Evolutionary conservation across 2,113 vertebrate species (phyloP).

Genomic region (Malaclemys terrapin): DNA sequence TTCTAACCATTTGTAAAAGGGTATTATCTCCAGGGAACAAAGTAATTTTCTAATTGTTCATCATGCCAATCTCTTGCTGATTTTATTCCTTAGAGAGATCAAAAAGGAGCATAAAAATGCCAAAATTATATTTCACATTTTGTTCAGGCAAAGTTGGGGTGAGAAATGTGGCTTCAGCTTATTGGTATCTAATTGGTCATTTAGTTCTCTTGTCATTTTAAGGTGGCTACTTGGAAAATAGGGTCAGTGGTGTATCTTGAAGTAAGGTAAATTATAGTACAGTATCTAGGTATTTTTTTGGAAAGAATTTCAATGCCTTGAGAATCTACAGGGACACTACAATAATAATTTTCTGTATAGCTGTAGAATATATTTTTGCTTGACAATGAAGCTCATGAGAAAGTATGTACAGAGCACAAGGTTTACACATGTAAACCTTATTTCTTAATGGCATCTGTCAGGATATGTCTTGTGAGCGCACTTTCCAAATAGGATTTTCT

Average conservation of each 20-base stretch:
- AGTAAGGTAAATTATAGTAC: neutral
- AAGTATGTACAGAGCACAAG: neutral
- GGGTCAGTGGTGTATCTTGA: neutral
- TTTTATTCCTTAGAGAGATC: neutral
- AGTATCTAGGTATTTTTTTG: neutral
- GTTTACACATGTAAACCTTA: rapidly evolving
- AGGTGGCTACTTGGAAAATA: neutral
- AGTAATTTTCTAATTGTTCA: neutral
- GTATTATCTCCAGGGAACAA: neutral
- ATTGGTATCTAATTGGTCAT: neutral
- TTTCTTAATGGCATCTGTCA: neutral
- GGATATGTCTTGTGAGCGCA: neutral
- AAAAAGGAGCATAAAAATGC: neutral
- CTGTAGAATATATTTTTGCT: neutral
- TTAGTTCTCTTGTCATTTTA: neutral
- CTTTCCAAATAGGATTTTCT: neutral
- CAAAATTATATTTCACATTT: neutral
- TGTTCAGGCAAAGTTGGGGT: neutral
- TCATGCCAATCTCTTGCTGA: neutral
- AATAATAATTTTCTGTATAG: neutral
- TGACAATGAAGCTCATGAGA: neutral
- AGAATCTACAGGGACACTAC: neutral
- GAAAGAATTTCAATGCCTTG: neutral
- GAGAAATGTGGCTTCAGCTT: neutral
- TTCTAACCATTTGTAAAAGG: neutral